Percentiles rank a stretch among this genome's conserved stretches.
phyloP scores from a whole-genome alignment of 2,888 invertebrate species.

The Drosophila rubida region DNA sequence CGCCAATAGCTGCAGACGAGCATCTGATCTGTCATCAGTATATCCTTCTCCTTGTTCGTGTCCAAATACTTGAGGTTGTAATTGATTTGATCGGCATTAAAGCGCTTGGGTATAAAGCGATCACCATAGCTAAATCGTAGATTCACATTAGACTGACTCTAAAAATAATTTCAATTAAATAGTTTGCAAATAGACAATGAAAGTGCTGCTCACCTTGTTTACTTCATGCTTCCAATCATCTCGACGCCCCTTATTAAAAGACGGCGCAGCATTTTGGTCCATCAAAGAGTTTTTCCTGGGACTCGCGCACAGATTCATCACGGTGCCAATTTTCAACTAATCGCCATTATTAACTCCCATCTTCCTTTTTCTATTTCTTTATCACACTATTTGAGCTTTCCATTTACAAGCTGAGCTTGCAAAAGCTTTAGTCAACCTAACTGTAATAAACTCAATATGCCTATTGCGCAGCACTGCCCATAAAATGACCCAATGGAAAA shows the following conservation, averaged over 20 bases:
- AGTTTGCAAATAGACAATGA: not conserved
- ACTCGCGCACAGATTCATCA: conserved; percentile 62
- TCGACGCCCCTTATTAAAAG: conserved; percentile 59
- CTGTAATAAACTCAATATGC: conserved; percentile 23
- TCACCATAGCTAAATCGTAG: conserved; percentile 67
- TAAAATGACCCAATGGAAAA: not conserved
- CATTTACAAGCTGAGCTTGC: not conserved
- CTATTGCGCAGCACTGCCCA: not conserved
- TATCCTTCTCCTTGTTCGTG: conserved; percentile 62
- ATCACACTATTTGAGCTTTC: not conserved
- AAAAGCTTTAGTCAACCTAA: conserved; percentile 5
- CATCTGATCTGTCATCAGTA: conserved; percentile 43
- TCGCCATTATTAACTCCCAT: conserved; percentile 6
- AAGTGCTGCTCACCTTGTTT: conserved; percentile 40
- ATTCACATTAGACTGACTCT: conserved; percentile 32
- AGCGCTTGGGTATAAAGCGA: conserved; percentile 83
- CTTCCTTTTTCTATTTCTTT: not conserved
- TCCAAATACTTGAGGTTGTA: conserved; percentile 62
- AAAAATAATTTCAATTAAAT: not conserved
- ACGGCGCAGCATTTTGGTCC: conserved; percentile 34
- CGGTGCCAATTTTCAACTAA: conserved; percentile 42
- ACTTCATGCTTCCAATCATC: conserved; percentile 56
- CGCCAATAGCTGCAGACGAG: conserved; percentile 65
- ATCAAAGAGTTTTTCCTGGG: conserved; percentile 32
- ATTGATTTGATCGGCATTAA: conserved; percentile 54